phyloP scores from a whole-genome alignment of 2,888 invertebrate species.

The Sarcophaga variegata region DNA sequence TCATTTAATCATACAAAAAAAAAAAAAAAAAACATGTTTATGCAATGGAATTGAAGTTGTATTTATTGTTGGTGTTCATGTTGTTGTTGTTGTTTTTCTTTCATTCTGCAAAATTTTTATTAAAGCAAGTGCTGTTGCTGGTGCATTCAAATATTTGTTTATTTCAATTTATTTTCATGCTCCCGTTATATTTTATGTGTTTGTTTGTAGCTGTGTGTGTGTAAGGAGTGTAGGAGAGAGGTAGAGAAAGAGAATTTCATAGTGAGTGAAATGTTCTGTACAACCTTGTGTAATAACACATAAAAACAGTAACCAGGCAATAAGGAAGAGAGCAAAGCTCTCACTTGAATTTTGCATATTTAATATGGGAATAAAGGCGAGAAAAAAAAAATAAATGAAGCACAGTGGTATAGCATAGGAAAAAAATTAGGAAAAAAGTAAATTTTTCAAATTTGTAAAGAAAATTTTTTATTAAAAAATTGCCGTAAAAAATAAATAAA shows the following conservation, averaged over 20 bases:
- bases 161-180: constrained; percentile 27
- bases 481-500: too few relatives aligned
- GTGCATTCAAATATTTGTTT: constrained; percentile 52
- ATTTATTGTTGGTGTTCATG: constrained; percentile 26
- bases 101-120: too few relatives aligned
- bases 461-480: too few relatives aligned
- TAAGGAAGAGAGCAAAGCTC: constrained; percentile 15
- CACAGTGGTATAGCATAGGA: constrained; percentile 7
- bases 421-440: too few relatives aligned
- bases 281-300: not conserved
- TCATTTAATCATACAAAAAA: constrained; percentile 3
- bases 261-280: not conserved
- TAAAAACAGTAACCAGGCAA: not conserved
- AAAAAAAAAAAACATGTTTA: not conserved
- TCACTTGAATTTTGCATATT: constrained; percentile 32
- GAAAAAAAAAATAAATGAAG: too few relatives aligned
- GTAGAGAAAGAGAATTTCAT: not conserved
- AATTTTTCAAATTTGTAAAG: too few relatives aligned
- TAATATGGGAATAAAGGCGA: not conserved
- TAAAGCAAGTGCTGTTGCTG: not conserved
- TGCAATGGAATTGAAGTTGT: constrained; percentile 22
- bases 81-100: constrained; percentile 23
- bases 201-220: not conserved
- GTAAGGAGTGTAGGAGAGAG: not conserved
- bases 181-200: constrained; percentile 47